phyloP scores from a whole-genome alignment of 2,888 invertebrate genomes.

The Coelopa pilipes region DNA sequence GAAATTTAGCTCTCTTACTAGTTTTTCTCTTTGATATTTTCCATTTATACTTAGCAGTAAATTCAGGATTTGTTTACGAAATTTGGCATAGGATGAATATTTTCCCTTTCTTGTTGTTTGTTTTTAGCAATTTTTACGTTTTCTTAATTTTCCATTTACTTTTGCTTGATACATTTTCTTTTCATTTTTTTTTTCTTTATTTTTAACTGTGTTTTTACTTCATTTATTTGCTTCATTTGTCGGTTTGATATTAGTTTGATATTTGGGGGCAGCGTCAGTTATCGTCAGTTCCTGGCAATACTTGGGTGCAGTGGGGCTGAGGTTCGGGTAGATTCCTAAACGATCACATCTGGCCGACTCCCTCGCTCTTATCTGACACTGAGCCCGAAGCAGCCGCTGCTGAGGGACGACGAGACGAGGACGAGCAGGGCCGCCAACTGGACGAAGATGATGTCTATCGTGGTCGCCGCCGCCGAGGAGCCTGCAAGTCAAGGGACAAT shows the following conservation, averaged over 20 bases:
- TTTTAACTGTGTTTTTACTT: constrained; percentile 1
- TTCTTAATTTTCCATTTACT: constrained; percentile 9
- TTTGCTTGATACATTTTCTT: constrained; percentile 11
- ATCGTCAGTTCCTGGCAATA: background rate
- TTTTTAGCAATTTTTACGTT: constrained; percentile 33
- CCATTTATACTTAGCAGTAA: constrained; percentile 36
- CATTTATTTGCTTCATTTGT: background rate
- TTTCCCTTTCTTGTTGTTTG: constrained; percentile 45
- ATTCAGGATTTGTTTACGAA: constrained; percentile 43
- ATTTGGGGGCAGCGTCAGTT: no score
- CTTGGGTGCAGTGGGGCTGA: background rate
- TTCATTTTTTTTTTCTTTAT: background rate
- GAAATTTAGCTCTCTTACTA: background rate
- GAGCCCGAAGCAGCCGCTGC: constrained; percentile 30
- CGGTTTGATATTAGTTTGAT: no score
- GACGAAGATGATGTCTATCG: constrained; percentile 31
- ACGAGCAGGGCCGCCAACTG: constrained; percentile 35
- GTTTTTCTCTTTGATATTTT: constrained; percentile 1
- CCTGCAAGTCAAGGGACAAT: constrained; percentile 25
- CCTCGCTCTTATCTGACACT: constrained; percentile 37
- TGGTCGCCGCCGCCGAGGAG: constrained; percentile 36
- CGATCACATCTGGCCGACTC: no score
- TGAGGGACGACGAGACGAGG: constrained; percentile 33
- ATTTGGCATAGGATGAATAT: constrained; percentile 59
- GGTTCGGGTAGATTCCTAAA: background rate